phyloP scores from a whole-genome alignment of 2,113 vertebrate species.

The Colistium nudipinnis region DNA sequence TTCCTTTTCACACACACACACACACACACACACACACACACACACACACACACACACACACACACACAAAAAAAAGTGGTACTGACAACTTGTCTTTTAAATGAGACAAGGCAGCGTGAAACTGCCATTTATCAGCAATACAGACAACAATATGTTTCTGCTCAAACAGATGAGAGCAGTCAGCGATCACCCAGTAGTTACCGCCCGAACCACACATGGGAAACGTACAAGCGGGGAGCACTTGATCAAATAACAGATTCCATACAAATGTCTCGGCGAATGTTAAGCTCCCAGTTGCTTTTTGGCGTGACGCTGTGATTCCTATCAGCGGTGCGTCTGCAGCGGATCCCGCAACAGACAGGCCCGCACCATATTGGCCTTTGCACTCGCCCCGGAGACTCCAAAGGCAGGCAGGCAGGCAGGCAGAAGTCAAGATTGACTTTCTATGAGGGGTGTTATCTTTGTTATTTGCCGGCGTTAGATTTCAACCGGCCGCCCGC shows the following conservation, averaged over 20 bases:
- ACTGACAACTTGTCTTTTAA: conserved; percentile 26
- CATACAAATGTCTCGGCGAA: conserved; percentile 45
- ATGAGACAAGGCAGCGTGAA: conserved; percentile 35
- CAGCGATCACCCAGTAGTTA: conserved; percentile 27
- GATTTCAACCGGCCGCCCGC: conserved; percentile 33
- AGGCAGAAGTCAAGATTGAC: conserved; percentile 46
- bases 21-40: no score
- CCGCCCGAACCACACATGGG: conserved; percentile 44
- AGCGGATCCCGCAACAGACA: conserved; percentile 33
- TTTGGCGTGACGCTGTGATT: conserved; percentile 50
- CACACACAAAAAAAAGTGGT: neutral
- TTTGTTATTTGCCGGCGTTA: conserved; percentile 62
- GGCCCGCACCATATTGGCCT: conserved; percentile 30
- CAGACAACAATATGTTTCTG: conserved; percentile 58
- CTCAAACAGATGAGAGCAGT: conserved; percentile 43
- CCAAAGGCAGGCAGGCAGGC: conserved; percentile 34
- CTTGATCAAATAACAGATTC: conserved; percentile 57
- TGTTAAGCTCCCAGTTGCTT: conserved; percentile 43
- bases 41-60: no score
- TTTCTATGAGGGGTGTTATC: conserved; percentile 66
- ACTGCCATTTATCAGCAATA: conserved; percentile 41
- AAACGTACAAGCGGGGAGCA: conserved; percentile 11
- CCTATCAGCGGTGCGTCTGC: conserved; percentile 50
- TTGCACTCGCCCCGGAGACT: conserved; percentile 24
- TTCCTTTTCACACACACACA: conserved; percentile 30